Conservation (phyloP, 2,888 invertebrate species). For the Drosophila siamana region DNA sequence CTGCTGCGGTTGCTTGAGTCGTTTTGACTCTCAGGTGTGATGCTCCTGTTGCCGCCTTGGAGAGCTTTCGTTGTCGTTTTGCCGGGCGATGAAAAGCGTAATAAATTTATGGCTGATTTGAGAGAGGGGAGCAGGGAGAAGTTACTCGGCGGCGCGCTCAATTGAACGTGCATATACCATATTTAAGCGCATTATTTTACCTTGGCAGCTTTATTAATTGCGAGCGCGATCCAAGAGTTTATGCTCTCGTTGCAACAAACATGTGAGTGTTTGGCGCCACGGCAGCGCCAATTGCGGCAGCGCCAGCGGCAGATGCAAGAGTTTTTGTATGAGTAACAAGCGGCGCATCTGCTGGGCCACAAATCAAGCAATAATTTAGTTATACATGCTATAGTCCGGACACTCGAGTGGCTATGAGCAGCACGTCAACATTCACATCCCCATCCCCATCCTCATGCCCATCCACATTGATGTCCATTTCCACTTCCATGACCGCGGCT, state of each 20-base stretch:
- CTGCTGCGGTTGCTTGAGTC: slow-evolving; percentile 40
- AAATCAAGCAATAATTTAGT: slow-evolving; percentile 67
- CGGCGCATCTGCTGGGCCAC: slow-evolving; percentile 64
- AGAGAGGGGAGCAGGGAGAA: slow-evolving; percentile 4
- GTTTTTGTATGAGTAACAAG: slow-evolving; percentile 24
- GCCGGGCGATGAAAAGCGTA: slow-evolving; percentile 63
- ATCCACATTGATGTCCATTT: slow-evolving; percentile 2
- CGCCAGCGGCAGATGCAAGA: slow-evolving; percentile 33
- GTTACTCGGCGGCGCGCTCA: slow-evolving; percentile 31
- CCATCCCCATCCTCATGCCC: no score
- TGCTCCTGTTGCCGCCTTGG: slow-evolving; percentile 7
- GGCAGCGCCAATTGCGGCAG: slow-evolving; percentile 27
- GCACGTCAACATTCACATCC: slow-evolving; percentile 46
- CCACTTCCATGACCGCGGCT: slow-evolving; percentile 25
- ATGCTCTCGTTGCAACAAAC: slow-evolving; percentile 48
- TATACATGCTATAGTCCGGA: slow-evolving; percentile 38
- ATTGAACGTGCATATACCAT: slow-evolving; percentile 26
- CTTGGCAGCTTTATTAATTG: slow-evolving; percentile 75
- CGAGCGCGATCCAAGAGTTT: slow-evolving; percentile 54
- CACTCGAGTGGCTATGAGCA: slow-evolving; percentile 34
- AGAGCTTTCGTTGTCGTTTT: slow-evolving; percentile 32
- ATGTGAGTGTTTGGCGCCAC: slow-evolving; percentile 58
- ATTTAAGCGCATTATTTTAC: slow-evolving; percentile 63
- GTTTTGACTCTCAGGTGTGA: slow-evolving; percentile 25
- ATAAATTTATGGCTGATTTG: slow-evolving; percentile 62